Conservation (phyloP, 2,113 vertebrate genomes). For the Bufo bufo region DNA sequence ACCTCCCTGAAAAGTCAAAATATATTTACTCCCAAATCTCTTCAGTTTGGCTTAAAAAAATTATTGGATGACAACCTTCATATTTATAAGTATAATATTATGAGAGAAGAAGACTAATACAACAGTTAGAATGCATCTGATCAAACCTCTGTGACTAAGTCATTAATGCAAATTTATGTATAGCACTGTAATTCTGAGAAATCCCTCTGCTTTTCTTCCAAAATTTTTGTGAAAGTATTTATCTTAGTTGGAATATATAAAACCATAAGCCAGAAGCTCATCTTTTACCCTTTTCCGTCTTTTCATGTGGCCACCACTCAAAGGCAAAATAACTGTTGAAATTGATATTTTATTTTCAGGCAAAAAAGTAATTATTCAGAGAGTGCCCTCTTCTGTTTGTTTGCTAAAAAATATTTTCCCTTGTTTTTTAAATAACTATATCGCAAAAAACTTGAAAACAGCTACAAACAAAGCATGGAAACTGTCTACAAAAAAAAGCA, state of each 20-base stretch:
- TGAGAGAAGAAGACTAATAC: neutral
- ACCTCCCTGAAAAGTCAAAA: neutral
- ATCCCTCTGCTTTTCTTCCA: constrained; percentile 17
- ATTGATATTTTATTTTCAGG: neutral
- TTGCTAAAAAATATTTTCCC: neutral
- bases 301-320: neutral
- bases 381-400: neutral
- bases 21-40: neutral
- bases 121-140: neutral
- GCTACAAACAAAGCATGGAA: too few relatives aligned
- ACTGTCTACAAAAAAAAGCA: too few relatives aligned
- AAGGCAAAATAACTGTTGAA: neutral
- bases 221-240: constrained; percentile 20
- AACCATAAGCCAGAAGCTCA: neutral
- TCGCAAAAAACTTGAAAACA: too few relatives aligned
- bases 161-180: constrained; percentile 28
- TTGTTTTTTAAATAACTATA: neutral
- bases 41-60: neutral
- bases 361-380: constrained; percentile 3
- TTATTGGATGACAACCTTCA: neutral
- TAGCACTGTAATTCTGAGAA: constrained; percentile 9
- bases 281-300: constrained; percentile 3
- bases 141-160: neutral
- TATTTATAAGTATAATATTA: neutral
- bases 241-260: neutral